Evolutionary conservation across 1,140 invertebrate species (phyloP).

Genomic region (Trialeurodes vaporariorum): DNA sequence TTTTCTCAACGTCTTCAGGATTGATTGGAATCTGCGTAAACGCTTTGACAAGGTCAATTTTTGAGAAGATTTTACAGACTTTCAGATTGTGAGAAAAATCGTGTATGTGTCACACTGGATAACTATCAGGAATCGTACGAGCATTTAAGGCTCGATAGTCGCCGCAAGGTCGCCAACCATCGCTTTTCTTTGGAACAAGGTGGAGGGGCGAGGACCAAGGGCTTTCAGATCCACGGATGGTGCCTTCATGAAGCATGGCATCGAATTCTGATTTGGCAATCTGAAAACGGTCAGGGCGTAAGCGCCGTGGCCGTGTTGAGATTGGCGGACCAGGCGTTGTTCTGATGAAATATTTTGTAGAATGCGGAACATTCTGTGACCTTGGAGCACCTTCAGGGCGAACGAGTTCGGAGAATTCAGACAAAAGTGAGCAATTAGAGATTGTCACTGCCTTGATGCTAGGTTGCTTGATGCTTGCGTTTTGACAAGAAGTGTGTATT

Average conservation of each 20-base stretch:
- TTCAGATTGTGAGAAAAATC: constrained; percentile 31
- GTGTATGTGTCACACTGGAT: constrained; percentile 31
- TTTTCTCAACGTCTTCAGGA: too few relatives aligned
- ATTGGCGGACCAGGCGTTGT: constrained; percentile 35
- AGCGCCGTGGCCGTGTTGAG: constrained; percentile 28
- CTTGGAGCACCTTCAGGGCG: too few relatives aligned
- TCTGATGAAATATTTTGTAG: too few relatives aligned
- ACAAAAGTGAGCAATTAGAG: too few relatives aligned
- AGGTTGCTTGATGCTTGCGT: too few relatives aligned
- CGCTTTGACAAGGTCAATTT: too few relatives aligned
- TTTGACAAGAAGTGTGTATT: too few relatives aligned
- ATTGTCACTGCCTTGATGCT: too few relatives aligned
- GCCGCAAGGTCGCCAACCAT: constrained; percentile 34
- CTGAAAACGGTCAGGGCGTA: constrained; percentile 29
- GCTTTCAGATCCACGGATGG: constrained; percentile 25
- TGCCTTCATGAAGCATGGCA: constrained; percentile 26
- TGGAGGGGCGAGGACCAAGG: constrained; percentile 37
- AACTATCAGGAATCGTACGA: constrained; percentile 31
- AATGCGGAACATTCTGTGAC: too few relatives aligned
- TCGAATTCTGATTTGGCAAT: constrained; percentile 28
- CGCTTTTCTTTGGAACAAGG: constrained; percentile 35
- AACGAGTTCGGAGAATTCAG: too few relatives aligned
- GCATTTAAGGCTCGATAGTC: constrained; percentile 39
- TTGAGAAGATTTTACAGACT: too few relatives aligned
- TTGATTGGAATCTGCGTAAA: too few relatives aligned